These are phyloP conservation scores for Phortica okadai DNA, from an alignment of 2,888 invertebrate species.

Conservation along the genomic window DNA sequence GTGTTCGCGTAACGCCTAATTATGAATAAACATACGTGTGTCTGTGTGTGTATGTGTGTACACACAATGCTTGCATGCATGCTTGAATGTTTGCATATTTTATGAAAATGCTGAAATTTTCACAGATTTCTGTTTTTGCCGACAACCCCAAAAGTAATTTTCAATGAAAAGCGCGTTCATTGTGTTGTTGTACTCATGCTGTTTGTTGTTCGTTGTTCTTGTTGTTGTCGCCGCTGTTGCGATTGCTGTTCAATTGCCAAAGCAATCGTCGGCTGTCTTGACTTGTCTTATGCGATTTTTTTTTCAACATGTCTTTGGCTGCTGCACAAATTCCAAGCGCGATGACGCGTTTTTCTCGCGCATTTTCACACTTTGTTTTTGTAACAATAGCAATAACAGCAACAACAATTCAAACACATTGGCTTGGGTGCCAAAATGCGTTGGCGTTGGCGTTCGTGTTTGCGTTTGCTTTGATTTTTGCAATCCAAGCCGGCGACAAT, in stretches of 20 bases:
- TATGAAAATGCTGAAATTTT: conserved; percentile 49
- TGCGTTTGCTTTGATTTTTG: conserved; percentile 4
- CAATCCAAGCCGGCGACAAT: neutral
- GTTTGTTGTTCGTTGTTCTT: conserved; percentile 12
- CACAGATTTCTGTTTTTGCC: conserved; percentile 58
- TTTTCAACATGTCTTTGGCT: conserved; percentile 6
- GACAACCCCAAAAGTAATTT: conserved; percentile 29
- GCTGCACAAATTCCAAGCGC: conserved; percentile 42
- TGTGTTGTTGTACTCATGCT: conserved; percentile 23
- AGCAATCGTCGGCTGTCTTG: conserved; percentile 4
- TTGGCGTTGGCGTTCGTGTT: conserved; percentile 1
- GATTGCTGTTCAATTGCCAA: conserved; percentile 15
- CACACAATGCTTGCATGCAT: conserved; percentile 26
- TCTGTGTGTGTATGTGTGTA: conserved; percentile 15
- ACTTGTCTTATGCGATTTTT: neutral
- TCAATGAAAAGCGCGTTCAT: conserved; percentile 27
- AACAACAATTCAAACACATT: conserved; percentile 30
- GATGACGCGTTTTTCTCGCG: conserved; percentile 50
- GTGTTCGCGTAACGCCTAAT: conserved; percentile 56
- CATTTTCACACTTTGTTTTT: conserved; percentile 49
- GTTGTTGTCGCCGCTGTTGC: conserved; percentile 20
- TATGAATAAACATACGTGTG: conserved; percentile 1
- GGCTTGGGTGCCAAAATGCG: conserved; percentile 31
- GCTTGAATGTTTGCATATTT: conserved; percentile 51
- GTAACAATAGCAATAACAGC: neutral